Conservation (phyloP, 2,888 invertebrate genomes). For the Nomada flava region DNA sequence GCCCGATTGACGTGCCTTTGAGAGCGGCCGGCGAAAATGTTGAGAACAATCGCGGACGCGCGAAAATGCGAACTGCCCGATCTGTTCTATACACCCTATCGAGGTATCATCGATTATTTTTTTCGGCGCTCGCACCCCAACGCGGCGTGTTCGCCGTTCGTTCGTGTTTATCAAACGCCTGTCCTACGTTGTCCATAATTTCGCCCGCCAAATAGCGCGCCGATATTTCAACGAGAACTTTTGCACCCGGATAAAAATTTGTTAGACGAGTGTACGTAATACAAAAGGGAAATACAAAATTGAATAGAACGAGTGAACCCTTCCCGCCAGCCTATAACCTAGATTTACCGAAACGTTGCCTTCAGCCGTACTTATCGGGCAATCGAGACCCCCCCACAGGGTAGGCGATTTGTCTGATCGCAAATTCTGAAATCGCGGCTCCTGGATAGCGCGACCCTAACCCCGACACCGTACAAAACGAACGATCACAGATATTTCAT, state of each 20-base stretch:
- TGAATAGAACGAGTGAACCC: background rate
- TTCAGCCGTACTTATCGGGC: background rate
- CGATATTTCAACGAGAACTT: background rate
- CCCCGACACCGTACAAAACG: background rate
- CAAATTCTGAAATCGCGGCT: constrained; percentile 26
- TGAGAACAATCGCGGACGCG: background rate
- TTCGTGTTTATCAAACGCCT: constrained; percentile 10
- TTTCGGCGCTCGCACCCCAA: background rate
- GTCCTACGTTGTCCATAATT: constrained; percentile 29
- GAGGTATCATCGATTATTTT: constrained; percentile 41
- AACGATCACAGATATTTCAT: constrained; percentile 56
- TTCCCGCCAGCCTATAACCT: too few relatives aligned
- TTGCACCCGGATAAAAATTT: constrained; percentile 30
- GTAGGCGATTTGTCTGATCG: constrained; percentile 22
- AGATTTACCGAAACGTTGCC: background rate
- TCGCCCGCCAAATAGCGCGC: background rate
- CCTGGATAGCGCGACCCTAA: constrained; percentile 24
- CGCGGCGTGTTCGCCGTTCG: background rate
- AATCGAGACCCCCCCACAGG: background rate
- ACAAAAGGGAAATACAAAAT: background rate
- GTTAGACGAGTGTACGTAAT: constrained; percentile 16
- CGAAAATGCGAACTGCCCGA: constrained; percentile 9
- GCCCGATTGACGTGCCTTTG: constrained; percentile 23
- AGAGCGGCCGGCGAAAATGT: background rate
- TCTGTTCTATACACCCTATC: background rate